A percentile compares a stretch with the other conserved stretches of the same genome.
phyloP scores from a whole-genome alignment of 2,888 invertebrate genomes.

The Amblyteles armatorius region DNA sequence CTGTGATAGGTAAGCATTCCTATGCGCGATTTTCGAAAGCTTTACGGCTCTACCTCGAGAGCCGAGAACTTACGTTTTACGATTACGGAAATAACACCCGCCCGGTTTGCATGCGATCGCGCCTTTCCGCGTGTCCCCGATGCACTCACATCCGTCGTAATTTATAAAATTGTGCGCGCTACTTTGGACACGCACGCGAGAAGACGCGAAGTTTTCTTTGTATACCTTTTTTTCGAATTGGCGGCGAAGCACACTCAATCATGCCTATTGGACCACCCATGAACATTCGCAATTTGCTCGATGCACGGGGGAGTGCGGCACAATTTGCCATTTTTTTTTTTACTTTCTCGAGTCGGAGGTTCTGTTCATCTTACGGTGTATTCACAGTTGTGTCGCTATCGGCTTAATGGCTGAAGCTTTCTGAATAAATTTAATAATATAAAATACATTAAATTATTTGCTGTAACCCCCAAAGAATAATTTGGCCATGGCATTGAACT shows the following conservation, averaged over 20 bases:
- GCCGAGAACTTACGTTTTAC: slow-evolving; percentile 75
- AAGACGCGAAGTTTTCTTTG: slow-evolving; percentile 19
- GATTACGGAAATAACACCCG: slow-evolving; percentile 80
- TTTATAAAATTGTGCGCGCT: slow-evolving; percentile 33
- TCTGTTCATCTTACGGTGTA: no score
- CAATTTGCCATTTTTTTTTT: no score
- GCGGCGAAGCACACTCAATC: slow-evolving; percentile 26
- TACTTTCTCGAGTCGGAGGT: no score
- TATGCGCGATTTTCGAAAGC: slow-evolving; percentile 44
- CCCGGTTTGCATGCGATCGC: slow-evolving; percentile 67
- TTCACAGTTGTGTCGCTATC: no score
- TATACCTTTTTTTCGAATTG: slow-evolving; percentile 26
- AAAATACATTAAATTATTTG: no score
- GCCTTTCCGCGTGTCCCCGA: slow-evolving; percentile 46
- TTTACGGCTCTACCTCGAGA: slow-evolving; percentile 43
- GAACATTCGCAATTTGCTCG: slow-evolving; percentile 28
- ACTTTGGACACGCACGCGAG: background rate
- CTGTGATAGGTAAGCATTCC: slow-evolving; percentile 12
- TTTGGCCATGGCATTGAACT: no score
- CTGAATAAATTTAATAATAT: no score
- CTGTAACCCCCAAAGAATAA: no score
- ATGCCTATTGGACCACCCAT: slow-evolving; percentile 41
- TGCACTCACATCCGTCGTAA: slow-evolving; percentile 48
- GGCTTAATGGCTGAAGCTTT: no score
- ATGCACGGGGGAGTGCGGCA: no score